phyloP scores from a whole-genome alignment of 2,888 invertebrate species.

The Timema podura region DNA sequence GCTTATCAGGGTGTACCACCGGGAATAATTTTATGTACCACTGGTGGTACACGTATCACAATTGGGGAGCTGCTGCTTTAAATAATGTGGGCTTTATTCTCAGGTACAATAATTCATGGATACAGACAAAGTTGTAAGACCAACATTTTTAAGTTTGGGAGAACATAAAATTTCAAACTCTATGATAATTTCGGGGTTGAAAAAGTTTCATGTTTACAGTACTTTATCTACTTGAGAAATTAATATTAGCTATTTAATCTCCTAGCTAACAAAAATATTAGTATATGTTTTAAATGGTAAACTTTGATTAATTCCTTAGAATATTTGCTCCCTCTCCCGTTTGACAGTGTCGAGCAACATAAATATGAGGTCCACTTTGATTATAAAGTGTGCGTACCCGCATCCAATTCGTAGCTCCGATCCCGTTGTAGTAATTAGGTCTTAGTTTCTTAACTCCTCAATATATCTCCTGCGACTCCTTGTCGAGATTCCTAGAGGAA shows the following conservation, averaged over 20 bases:
- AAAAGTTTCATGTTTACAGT: not conserved
- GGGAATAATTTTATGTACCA: no score
- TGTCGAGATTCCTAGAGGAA: not conserved
- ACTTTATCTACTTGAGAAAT: not conserved
- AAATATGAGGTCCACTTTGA: no score
- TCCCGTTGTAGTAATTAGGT: conserved; percentile 8
- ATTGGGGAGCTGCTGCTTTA: no score
- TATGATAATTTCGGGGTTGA: not conserved
- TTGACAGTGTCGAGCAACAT: no score
- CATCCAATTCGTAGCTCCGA: not conserved
- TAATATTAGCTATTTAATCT: not conserved
- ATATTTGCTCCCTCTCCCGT: no score
- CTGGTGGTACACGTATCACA: no score
- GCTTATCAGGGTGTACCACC: no score
- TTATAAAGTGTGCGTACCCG: not conserved
- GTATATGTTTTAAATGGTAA: no score
- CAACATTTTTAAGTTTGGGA: not conserved
- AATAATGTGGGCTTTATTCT: no score
- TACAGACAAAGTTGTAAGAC: not conserved
- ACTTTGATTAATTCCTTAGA: no score
- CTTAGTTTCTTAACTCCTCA: not conserved
- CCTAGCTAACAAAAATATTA: not conserved
- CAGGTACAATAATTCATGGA: no score
- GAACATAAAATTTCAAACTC: not conserved
- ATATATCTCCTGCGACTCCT: conserved; percentile 11